These are phyloP conservation scores for Aporophyla lueneburgensis DNA, from an alignment of 2,888 invertebrate species.

Conservation along the genomic window DNA sequence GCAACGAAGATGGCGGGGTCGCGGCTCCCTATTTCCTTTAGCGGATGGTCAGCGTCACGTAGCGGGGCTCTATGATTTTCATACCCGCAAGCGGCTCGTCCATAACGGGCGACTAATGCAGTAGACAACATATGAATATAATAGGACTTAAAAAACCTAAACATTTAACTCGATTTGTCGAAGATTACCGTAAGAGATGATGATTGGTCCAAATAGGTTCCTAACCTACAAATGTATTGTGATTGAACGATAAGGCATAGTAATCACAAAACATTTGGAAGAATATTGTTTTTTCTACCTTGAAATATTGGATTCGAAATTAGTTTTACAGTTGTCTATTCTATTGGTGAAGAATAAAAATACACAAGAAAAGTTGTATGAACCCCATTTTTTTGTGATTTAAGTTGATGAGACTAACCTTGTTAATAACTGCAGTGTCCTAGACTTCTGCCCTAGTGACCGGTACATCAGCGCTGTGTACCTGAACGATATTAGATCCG, in stretches of 20 bases:
- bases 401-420: constrained; percentile 84
- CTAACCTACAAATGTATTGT: not conserved
- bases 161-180: not conserved
- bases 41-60: no score
- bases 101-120: no score
- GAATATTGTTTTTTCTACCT: no score
- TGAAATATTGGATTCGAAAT: not conserved
- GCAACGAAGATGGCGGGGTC: no score
- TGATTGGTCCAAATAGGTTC: not conserved
- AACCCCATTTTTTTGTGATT: no score
- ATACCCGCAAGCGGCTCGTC: not conserved
- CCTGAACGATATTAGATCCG: constrained; percentile 91
- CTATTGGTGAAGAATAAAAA: no score
- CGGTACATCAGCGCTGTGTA: constrained; percentile 92
- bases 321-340: not conserved
- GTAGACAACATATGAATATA: not conserved
- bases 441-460: constrained; percentile 92
- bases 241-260: no score
- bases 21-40: no score
- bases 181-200: not conserved
- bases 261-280: not conserved
- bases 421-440: constrained; percentile 92
- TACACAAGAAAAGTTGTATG: no score
- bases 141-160: not conserved
- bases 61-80: not conserved